Percentiles rank a stretch among this genome's conserved stretches.
Conservation (phyloP, 1,140 invertebrate genomes). For the Drosophila nasuta region DNA sequence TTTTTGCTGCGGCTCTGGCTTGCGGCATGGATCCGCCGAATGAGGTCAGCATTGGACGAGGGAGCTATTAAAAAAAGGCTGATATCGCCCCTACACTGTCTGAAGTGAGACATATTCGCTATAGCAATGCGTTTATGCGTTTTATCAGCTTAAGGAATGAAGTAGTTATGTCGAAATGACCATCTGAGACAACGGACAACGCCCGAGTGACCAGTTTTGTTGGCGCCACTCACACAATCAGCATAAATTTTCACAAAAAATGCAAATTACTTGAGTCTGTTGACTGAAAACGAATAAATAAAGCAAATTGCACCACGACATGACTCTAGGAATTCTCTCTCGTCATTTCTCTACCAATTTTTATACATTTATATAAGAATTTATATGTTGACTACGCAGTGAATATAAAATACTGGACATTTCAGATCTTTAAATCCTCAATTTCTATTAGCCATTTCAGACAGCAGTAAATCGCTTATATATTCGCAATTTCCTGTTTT, state of each 20-base stretch:
- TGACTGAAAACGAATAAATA: conserved; percentile 29
- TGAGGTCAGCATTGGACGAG: conserved; percentile 57
- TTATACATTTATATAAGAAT: conserved; percentile 3
- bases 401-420: not conserved
- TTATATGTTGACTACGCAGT: not conserved
- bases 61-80: conserved; percentile 26
- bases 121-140: conserved; percentile 9
- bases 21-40: conserved; percentile 50
- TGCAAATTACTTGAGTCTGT: conserved; percentile 44
- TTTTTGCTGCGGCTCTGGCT: not conserved
- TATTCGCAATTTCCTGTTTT: too few species aligned
- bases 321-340: not conserved
- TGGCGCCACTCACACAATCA: conserved; percentile 50
- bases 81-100: conserved; percentile 10
- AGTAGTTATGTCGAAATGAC: conserved; percentile 30
- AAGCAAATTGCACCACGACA: conserved; percentile 11
- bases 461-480: too few species aligned
- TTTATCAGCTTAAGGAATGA: conserved; percentile 33
- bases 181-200: conserved; percentile 7
- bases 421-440: too few species aligned
- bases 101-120: not conserved
- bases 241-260: conserved; percentile 43
- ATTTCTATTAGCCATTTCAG: too few species aligned
- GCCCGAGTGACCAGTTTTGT: conserved; percentile 20
- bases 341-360: not conserved